Conservation (phyloP, 2,797 vertebrate species). For the Pseudochaenichthys georgianus region DNA sequence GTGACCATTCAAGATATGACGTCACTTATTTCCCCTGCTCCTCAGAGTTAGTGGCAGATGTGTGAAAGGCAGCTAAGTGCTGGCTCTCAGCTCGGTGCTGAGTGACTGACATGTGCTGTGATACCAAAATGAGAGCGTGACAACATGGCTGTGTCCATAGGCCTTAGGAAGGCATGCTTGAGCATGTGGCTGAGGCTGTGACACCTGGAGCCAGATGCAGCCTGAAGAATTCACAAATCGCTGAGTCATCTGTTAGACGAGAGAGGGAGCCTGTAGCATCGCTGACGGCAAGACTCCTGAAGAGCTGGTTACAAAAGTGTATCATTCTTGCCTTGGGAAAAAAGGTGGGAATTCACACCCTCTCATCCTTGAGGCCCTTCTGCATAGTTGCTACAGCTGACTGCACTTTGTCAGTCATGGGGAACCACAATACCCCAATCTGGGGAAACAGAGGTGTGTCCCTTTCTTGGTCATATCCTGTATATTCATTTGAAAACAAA, state of each 20-base stretch:
- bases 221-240: slow-evolving; percentile 22
- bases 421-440: neutral
- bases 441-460: neutral
- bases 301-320: slow-evolving; percentile 5
- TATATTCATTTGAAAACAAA: neutral
- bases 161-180: slow-evolving; percentile 12
- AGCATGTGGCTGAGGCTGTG: slow-evolving; percentile 23
- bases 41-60: slow-evolving; percentile 7
- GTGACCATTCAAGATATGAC: neutral
- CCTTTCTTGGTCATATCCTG: neutral
- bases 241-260: slow-evolving; percentile 9
- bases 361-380: slow-evolving; percentile 28
- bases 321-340: slow-evolving; percentile 25
- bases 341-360: slow-evolving; percentile 26
- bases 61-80: slow-evolving; percentile 29
- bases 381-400: slow-evolving; percentile 48
- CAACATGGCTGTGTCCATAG: slow-evolving; percentile 29
- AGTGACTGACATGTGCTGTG: slow-evolving; percentile 49
- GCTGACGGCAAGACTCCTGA: neutral
- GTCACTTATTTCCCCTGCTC: neutral
- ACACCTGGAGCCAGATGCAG: slow-evolving; percentile 50
- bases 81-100: slow-evolving; percentile 28
- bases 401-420: slow-evolving; percentile 55
- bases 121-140: slow-evolving; percentile 45
- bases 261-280: slow-evolving; percentile 5